A percentile compares a stretch with the other conserved stretches of the same genome.
Evolutionary conservation across 2,888 invertebrate species (phyloP).

Genomic region (Tholera decimalis): DNA sequence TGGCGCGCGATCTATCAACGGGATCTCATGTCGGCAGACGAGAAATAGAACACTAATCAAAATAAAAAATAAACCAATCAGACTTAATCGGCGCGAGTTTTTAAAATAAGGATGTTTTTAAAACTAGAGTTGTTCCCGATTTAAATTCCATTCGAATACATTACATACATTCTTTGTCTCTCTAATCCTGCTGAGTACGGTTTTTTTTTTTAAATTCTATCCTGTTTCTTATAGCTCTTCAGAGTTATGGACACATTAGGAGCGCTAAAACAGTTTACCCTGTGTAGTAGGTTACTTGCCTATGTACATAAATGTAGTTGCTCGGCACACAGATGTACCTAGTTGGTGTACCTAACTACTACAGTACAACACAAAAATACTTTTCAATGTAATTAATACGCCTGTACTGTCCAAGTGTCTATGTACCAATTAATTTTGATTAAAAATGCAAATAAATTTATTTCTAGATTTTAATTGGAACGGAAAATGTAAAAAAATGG

Average conservation of each 20-base stretch:
- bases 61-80: constrained; percentile 61
- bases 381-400: constrained; percentile 23
- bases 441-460: constrained; percentile 24
- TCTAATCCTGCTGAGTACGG: neutral
- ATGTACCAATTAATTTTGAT: constrained; percentile 41
- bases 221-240: no score
- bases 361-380: neutral
- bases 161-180: neutral
- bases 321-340: neutral
- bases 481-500: constrained; percentile 45
- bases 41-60: constrained; percentile 72
- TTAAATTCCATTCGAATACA: neutral
- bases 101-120: constrained; percentile 27
- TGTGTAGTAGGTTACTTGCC: neutral
- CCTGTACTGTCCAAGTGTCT: constrained; percentile 28
- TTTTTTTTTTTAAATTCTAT: no score
- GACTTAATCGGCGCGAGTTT: constrained; percentile 59
- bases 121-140: neutral
- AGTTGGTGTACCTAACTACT: neutral
- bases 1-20: constrained; percentile 77
- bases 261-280: neutral
- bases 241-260: neutral
- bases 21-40: constrained; percentile 62
- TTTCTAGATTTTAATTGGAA: constrained; percentile 39
- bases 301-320: no score